Percentiles rank a stretch among this genome's conserved stretches.
Evolutionary conservation across 2,888 invertebrate species (phyloP).

Genomic region (Drosophila tripunctata): DNA sequence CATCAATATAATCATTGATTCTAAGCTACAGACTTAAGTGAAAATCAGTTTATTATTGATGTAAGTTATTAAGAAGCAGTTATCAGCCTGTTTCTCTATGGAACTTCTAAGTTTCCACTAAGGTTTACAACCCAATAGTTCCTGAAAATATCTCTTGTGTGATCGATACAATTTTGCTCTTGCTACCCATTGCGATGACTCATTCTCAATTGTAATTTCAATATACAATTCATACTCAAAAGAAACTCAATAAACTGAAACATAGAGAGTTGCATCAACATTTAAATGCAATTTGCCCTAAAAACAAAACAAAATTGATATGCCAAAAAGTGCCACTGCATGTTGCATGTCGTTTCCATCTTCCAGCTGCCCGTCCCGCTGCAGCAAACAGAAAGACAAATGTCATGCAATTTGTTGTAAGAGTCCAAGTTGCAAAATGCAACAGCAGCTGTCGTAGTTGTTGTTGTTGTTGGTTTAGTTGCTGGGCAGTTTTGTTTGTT

Average conservation of each 20-base stretch:
- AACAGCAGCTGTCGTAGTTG: conserved; percentile 44
- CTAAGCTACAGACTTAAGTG: too few species aligned
- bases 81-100: too few species aligned
- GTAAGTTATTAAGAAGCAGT: too few species aligned
- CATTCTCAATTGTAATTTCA: background rate
- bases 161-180: too few species aligned
- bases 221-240: background rate
- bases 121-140: too few species aligned
- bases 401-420: conserved; percentile 77
- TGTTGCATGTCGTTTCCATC: background rate
- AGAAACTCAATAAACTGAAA: background rate
- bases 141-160: too few species aligned
- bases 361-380: background rate
- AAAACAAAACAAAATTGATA: conserved; percentile 41
- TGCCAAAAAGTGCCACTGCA: conserved; percentile 13
- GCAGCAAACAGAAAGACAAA: conserved; percentile 50
- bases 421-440: conserved; percentile 63
- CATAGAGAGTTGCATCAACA: conserved; percentile 23
- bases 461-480: conserved; percentile 30
- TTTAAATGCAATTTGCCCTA: conserved; percentile 36
- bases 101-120: too few species aligned
- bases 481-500: conserved; percentile 72
- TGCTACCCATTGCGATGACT: background rate
- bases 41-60: too few species aligned
- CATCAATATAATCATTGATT: too few species aligned